Conservation (phyloP, 2,797 vertebrate genomes). For the Hypotaenidia okinawae region DNA sequence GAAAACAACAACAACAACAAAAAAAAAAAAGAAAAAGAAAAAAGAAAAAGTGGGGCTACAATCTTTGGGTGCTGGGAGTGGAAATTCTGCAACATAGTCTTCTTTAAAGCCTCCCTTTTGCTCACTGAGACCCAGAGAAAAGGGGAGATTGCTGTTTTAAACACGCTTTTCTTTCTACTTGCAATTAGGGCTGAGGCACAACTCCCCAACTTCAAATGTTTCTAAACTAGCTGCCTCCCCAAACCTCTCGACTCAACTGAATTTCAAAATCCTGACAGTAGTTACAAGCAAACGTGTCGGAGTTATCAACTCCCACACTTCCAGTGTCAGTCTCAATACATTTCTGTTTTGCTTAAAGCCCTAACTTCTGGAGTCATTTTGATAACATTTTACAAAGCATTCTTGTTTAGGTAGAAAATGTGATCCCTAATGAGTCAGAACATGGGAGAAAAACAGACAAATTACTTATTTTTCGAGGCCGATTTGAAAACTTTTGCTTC, state of each 20-base stretch:
- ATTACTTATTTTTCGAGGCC: neutral
- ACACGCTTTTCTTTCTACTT: slow-evolving; percentile 52
- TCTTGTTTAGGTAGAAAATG: slow-evolving; percentile 20
- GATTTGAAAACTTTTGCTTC: neutral
- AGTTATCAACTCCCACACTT: slow-evolving; percentile 30
- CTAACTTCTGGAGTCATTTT: neutral
- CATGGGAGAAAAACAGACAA: neutral
- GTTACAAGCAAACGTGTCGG: neutral
- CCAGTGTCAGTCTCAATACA: slow-evolving; percentile 6
- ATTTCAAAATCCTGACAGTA: slow-evolving; percentile 54
- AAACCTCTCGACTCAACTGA: slow-evolving; percentile 60
- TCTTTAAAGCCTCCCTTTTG: slow-evolving; percentile 64
- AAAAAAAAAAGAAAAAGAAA: neutral
- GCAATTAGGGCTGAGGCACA: slow-evolving; percentile 39
- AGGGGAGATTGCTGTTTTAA: slow-evolving; percentile 63
- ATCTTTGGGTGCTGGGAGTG: slow-evolving; percentile 68
- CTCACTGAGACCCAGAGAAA: slow-evolving; percentile 62
- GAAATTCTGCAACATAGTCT: slow-evolving; percentile 78
- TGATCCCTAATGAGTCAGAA: slow-evolving; percentile 21
- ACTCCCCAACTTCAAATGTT: slow-evolving; percentile 69
- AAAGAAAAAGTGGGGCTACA: neutral
- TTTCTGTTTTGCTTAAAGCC: slow-evolving; percentile 9
- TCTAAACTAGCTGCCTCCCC: slow-evolving; percentile 68
- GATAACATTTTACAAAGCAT: neutral
- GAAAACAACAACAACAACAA: neutral